phyloP scores from a whole-genome alignment of 2,797 vertebrate species.

The Acipenser transmontanus region DNA sequence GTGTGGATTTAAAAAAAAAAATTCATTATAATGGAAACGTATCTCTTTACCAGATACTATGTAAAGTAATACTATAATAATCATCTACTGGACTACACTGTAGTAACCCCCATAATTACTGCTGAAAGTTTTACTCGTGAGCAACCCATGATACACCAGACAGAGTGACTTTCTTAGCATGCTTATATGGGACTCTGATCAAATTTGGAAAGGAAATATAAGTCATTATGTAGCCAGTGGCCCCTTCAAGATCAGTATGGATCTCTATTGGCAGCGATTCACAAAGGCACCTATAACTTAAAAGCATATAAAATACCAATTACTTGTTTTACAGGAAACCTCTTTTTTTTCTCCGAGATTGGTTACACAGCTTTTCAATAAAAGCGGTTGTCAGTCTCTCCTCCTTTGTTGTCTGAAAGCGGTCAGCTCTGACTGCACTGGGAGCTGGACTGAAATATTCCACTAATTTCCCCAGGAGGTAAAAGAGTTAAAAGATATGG shows the following conservation, averaged over 20 bases:
- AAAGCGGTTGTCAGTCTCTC: slow-evolving; percentile 50
- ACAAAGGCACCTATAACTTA: slow-evolving; percentile 2
- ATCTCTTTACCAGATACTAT: too few species aligned
- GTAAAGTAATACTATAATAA: too few species aligned
- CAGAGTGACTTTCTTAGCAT: too few species aligned
- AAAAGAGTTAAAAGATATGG: slow-evolving; percentile 6
- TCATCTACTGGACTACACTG: too few species aligned
- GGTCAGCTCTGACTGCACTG: not conserved
- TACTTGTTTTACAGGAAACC: not conserved
- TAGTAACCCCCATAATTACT: too few species aligned
- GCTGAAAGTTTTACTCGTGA: too few species aligned
- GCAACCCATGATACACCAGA: too few species aligned
- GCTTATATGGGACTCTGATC: too few species aligned
- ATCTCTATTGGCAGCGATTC: not conserved
- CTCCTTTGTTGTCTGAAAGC: slow-evolving; percentile 32
- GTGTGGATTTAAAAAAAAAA: too few species aligned
- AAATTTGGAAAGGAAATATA: too few species aligned
- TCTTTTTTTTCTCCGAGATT: slow-evolving; percentile 31
- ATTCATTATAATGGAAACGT: too few species aligned
- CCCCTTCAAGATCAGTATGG: not conserved
- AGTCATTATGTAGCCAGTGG: too few species aligned
- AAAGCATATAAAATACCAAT: slow-evolving; percentile 3
- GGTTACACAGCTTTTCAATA: slow-evolving; percentile 65
- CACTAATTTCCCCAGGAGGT: not conserved
- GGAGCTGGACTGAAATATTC: not conserved